These are phyloP conservation scores for Andrena bicolor DNA, from an alignment of 2,888 invertebrate species.

Conservation along the genomic window DNA sequence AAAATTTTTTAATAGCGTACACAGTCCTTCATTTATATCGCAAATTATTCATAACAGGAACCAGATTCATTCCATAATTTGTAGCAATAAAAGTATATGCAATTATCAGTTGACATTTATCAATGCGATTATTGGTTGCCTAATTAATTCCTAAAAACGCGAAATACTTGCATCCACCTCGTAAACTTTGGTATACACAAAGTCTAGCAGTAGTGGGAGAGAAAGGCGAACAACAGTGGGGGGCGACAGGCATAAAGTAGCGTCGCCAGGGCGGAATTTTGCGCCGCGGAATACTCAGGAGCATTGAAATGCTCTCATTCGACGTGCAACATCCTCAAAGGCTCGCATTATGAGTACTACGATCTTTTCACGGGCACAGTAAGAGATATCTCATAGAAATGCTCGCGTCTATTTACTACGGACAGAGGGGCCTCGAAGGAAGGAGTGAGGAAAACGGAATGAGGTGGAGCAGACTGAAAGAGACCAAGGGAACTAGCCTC, in stretches of 20 bases:
- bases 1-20: no score
- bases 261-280: slow-evolving; percentile 50
- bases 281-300: slow-evolving; percentile 63
- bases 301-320: slow-evolving; percentile 72
- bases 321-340: slow-evolving; percentile 65
- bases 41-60: no score
- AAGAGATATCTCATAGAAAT: slow-evolving; percentile 74
- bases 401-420: slow-evolving; percentile 67
- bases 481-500: slow-evolving; percentile 57
- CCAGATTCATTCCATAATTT: no score
- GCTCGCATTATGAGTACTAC: slow-evolving; percentile 66
- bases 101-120: no score
- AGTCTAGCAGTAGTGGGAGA: background rate
- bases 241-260: slow-evolving; percentile 15
- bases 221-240: background rate
- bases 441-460: slow-evolving; percentile 53
- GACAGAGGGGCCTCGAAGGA: slow-evolving; percentile 41
- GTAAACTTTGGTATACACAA: slow-evolving; percentile 23
- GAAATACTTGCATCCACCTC: background rate
- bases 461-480: slow-evolving; percentile 56
- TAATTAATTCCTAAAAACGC: background rate
- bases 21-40: no score
- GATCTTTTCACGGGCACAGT: slow-evolving; percentile 70
- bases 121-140: no score
- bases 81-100: no score